These are phyloP conservation scores for Callipepla squamata DNA, from an alignment of 2,113 vertebrate species.

Conservation along the genomic window DNA sequence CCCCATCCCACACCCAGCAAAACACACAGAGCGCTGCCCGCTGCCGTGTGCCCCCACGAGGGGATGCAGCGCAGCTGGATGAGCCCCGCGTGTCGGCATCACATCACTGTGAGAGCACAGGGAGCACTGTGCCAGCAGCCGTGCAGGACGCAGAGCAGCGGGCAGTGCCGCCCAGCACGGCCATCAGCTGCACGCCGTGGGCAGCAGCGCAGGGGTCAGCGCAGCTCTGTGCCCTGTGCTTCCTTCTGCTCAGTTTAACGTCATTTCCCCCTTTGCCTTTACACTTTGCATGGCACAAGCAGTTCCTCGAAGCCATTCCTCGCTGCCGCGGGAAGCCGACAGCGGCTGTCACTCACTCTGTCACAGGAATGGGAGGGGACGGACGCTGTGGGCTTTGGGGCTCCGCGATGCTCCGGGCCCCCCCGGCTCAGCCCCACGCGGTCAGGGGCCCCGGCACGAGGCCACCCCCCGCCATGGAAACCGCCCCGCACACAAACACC, in stretches of 20 bases:
- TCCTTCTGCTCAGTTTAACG: neutral
- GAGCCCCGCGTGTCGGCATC: neutral
- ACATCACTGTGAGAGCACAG: neutral
- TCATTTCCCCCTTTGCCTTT: too few relatives aligned
- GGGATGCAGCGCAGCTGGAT: neutral
- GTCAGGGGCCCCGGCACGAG: neutral
- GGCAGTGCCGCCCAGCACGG: neutral
- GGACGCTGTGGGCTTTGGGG: neutral
- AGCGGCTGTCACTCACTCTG: neutral
- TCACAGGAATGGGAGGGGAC: rapidly evolving
- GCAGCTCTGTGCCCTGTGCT: neutral
- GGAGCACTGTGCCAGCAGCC: neutral
- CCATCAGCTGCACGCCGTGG: neutral
- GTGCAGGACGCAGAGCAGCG: neutral
- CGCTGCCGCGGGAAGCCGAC: neutral
- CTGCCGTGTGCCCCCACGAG: neutral
- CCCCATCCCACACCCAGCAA: neutral
- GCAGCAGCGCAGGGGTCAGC: neutral
- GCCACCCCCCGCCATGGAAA: neutral
- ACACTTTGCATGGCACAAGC: neutral
- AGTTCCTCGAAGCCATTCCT: neutral
- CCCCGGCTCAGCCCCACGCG: neutral
- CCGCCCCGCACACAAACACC: conserved; percentile 17
- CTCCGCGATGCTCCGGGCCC: neutral
- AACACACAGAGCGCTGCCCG: rapidly evolving